Evolutionary conservation across 2,888 invertebrate genomes (phyloP).

Genomic region (Torymus tubicola): DNA sequence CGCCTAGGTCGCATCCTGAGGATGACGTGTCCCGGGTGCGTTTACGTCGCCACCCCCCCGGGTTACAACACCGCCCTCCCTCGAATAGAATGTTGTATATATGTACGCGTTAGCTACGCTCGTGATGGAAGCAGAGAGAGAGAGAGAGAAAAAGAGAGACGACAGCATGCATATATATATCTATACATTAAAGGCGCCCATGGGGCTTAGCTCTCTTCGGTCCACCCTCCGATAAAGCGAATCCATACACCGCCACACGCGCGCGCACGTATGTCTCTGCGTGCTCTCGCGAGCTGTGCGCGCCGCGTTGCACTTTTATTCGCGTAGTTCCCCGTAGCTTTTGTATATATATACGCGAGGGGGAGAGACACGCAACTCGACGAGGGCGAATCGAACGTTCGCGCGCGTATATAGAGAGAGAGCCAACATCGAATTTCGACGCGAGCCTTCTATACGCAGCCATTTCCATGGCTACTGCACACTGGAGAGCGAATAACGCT

Average conservation of each 20-base stretch:
- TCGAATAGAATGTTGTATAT: too few species aligned
- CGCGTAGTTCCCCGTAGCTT: not conserved
- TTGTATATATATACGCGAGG: not conserved
- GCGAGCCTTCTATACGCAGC: not conserved
- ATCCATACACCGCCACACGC: too few species aligned
- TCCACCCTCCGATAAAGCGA: too few species aligned
- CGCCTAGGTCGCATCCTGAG: constrained; percentile 32
- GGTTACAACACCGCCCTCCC: too few species aligned
- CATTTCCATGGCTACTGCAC: constrained; percentile 14
- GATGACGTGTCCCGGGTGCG: constrained; percentile 39
- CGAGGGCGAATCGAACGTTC: not conserved
- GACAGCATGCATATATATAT: too few species aligned
- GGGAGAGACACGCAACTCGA: not conserved
- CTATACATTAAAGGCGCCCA: not conserved
- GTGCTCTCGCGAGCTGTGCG: constrained; percentile 2
- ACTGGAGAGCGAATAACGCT: not conserved
- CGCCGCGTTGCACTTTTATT: constrained; percentile 8
- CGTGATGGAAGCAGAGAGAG: not conserved
- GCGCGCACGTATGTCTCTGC: not conserved
- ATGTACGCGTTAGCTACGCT: not conserved
- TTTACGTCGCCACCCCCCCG: not conserved
- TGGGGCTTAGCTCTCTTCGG: not conserved
- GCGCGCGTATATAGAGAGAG: not conserved
- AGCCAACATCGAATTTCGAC: constrained; percentile 19
- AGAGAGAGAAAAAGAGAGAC: not conserved